Conservation (phyloP, 2,113 vertebrate species). For the Potamarius usumacintae region DNA sequence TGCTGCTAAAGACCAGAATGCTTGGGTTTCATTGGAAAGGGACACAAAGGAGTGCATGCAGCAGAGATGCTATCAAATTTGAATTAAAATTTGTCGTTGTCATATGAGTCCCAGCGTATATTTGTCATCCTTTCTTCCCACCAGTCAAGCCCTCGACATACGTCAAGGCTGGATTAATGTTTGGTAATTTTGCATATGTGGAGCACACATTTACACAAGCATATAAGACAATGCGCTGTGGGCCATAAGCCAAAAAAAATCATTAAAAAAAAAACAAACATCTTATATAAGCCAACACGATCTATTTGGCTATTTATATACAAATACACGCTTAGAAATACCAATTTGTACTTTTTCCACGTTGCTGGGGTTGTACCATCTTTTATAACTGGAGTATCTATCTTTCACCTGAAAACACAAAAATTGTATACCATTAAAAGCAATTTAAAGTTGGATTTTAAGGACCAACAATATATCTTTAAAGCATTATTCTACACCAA, state of each 20-base stretch:
- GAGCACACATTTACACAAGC: neutral
- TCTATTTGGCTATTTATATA: neutral
- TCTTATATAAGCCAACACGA: neutral
- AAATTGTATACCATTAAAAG: neutral
- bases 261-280: neutral
- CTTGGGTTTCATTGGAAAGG: slow-evolving; percentile 42
- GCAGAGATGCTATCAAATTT: slow-evolving; percentile 23
- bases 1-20: slow-evolving; percentile 39
- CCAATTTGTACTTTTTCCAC: neutral
- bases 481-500: neutral
- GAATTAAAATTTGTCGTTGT: slow-evolving; percentile 30
- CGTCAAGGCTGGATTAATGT: slow-evolving; percentile 10
- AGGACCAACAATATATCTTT: neutral
- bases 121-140: slow-evolving; percentile 1
- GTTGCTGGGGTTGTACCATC: neutral
- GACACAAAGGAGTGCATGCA: slow-evolving; percentile 15
- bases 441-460: neutral
- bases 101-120: slow-evolving; percentile 1
- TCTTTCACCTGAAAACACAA: neutral
- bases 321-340: neutral
- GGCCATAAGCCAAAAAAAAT: neutral
- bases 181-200: neutral
- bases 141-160: neutral
- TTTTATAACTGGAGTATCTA: neutral
- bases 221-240: neutral